A percentile compares a stretch with the other conserved stretches of the same genome.
phyloP scores from a whole-genome alignment of 2,113 vertebrate genomes.

The Galbula dea region DNA sequence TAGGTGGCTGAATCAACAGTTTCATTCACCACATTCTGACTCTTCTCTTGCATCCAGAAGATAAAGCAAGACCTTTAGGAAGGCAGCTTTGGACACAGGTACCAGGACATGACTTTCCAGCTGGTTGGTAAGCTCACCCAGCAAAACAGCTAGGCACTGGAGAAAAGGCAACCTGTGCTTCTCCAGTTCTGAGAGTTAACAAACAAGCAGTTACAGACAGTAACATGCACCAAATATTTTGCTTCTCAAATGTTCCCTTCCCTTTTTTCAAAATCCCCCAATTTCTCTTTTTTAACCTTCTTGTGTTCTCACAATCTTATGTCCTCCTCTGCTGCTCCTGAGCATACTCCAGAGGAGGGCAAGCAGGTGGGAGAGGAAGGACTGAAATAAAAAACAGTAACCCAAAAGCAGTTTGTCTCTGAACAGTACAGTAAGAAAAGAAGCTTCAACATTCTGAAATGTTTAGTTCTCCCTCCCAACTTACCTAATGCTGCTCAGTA shows the following conservation, averaged over 20 bases:
- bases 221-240: background rate
- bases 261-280: background rate
- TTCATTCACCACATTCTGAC: background rate
- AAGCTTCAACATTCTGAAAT: background rate
- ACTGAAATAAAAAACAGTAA: background rate
- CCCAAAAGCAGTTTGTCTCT: background rate
- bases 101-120: background rate
- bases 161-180: background rate
- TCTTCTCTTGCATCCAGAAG: background rate
- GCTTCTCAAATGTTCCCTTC: background rate
- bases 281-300: background rate
- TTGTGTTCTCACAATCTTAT: background rate
- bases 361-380: background rate
- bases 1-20: background rate
- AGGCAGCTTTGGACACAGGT: background rate
- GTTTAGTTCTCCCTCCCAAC: background rate
- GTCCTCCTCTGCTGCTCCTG: background rate
- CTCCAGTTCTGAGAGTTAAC: background rate
- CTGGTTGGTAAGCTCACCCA: background rate
- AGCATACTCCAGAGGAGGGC: background rate
- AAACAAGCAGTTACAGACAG: background rate
- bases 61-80: background rate
- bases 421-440: background rate
- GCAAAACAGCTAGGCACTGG: too few species aligned
- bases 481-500: background rate